Base-by-base conservation (phyloP, 2,797 vertebrate genomes). In the Clamator glandarius region DNA sequence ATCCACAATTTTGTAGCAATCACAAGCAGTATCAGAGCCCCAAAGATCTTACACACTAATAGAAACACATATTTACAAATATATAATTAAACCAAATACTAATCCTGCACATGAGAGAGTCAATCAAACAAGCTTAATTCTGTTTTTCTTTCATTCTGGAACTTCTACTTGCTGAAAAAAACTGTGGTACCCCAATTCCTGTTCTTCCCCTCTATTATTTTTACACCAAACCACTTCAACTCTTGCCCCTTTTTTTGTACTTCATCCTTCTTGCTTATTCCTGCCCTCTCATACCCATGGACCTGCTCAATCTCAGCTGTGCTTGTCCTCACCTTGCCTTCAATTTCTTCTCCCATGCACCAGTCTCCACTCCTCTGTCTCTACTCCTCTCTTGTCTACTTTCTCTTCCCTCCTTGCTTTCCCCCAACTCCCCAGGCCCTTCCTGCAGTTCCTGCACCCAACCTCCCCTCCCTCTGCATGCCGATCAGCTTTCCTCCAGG, bases 1-100 rank as follows among this genome's bases (percentile, higher is more conserved):
- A 57, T 46, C 74, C n/a, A 33, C 20, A 58, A 4, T 63, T 87
- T 58, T 92, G 67, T 55, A 74, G 48, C 46, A 64, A 67, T 42
- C 61, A 42, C 17, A 82, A 90, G 59, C 29, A 79, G 62, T 58
- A 90, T 72, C 50, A 79, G 78, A 85, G 33, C 26, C 25, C 19
- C 8, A 15, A 68, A 91, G 68, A 87, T 29, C 31, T 36, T 41
- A 16, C 46, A 52, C 14, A 76, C 44, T 42, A 70, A 62, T 5
- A 63, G 78, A 89, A 62, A 28, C 14, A 35, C 2, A 0, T 41
- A 78, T 85, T 82, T 82, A 90, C 33, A 95, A 92, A 80, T 36
- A 64, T 6, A 80, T 19, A 16, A 67, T 74, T 76, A 93, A 95
- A 84, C 8, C 36, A 86, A 84, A 67, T 82, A 87, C 63, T 92